phyloP scores from a whole-genome alignment of 2,888 invertebrate genomes.

The Pollenia amentaria region DNA sequence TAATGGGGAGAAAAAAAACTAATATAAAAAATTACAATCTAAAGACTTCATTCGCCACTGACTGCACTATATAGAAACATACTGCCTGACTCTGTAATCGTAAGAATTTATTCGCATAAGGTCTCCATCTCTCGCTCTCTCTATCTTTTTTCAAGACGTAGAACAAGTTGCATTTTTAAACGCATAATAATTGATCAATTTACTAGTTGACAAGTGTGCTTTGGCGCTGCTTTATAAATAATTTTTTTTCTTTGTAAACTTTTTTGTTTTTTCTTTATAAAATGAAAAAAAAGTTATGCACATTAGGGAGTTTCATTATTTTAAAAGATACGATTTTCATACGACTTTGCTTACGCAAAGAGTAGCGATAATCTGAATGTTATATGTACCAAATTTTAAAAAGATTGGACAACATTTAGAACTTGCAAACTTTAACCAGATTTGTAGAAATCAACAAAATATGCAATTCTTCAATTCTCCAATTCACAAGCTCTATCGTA shows the following conservation, averaged over 20 bases:
- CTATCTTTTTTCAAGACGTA: constrained; percentile 49
- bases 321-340: too few species aligned
- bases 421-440: too few species aligned
- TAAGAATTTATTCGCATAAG: constrained; percentile 22
- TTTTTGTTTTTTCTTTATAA: constrained; percentile 8
- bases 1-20: constrained; percentile 60
- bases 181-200: constrained; percentile 83
- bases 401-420: too few species aligned
- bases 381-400: too few species aligned
- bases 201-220: constrained; percentile 79
- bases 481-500: too few species aligned
- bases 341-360: too few species aligned
- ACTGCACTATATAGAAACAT: constrained; percentile 27
- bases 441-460: too few species aligned
- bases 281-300: constrained; percentile 11
- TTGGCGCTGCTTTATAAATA: constrained; percentile 62
- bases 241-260: constrained; percentile 22
- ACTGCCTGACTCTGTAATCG: not conserved
- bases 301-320: too few species aligned
- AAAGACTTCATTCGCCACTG: constrained; percentile 52
- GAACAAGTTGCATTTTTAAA: constrained; percentile 78
- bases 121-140: not conserved
- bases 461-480: too few species aligned
- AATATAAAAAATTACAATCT: constrained; percentile 66
- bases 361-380: too few species aligned